Evolutionary conservation across 2,888 invertebrate species (phyloP).

Genomic region (Caenorhabditis drosophilae): DNA sequence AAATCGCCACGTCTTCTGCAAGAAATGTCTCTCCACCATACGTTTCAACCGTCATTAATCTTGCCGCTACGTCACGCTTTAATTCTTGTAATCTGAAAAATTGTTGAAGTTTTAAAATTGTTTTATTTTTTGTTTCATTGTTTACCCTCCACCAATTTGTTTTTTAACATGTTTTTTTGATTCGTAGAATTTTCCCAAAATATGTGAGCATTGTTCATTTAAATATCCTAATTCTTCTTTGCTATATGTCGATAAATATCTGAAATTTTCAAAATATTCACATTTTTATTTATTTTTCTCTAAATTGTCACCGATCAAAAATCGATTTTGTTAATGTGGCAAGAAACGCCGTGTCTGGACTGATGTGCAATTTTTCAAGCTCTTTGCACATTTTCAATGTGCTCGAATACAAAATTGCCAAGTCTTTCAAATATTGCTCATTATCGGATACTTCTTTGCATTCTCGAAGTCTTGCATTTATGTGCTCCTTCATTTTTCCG

Average conservation of each 20-base stretch:
- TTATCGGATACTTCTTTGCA: conserved; percentile 78
- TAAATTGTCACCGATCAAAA: no score
- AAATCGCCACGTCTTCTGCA: conserved; percentile 90
- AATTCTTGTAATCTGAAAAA: conserved; percentile 83
- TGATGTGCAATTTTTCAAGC: conserved; percentile 79
- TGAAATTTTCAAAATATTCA: no score
- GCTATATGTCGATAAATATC: conserved; percentile 30
- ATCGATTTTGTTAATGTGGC: conserved; percentile 81
- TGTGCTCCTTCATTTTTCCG: conserved; percentile 80
- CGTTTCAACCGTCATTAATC: conserved; percentile 90
- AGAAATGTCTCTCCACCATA: conserved; percentile 94
- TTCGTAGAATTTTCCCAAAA: conserved; percentile 86
- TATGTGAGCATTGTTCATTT: conserved; percentile 79
- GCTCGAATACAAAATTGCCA: conserved; percentile 87
- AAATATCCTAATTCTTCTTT: conserved; percentile 79
- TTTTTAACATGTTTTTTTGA: conserved; percentile 93
- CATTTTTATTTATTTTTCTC: no score
- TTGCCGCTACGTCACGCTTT: conserved; percentile 88
- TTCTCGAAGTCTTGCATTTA: conserved; percentile 78
- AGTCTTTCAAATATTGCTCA: conserved; percentile 85
- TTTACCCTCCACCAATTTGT: conserved; percentile 81
- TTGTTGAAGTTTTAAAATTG: no score
- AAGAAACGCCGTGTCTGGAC: conserved; percentile 81
- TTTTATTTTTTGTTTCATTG: no score
- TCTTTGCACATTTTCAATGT: conserved; percentile 80